Conservation (phyloP, 2,888 invertebrate genomes). For the Ophion ventricosus region DNA sequence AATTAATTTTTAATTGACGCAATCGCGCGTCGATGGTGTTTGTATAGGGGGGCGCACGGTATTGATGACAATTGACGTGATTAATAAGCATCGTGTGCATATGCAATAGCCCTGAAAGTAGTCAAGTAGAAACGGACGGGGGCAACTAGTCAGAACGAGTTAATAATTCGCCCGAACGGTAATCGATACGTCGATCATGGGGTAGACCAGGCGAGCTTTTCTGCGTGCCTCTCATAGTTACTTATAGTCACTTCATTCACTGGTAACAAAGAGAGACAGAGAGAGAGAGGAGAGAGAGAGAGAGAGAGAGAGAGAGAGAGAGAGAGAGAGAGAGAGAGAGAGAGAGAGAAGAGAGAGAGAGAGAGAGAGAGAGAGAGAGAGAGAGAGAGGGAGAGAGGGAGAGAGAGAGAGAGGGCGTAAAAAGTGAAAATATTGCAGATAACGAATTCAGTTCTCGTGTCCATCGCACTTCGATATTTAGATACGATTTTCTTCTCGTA, state of each 20-base stretch:
- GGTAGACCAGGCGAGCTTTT: slow-evolving; percentile 33
- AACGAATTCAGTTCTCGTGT: slow-evolving; percentile 14
- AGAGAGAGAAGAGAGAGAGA: slow-evolving; percentile 10
- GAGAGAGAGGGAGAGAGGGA: slow-evolving; percentile 9
- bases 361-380: background rate
- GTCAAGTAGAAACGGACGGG: slow-evolving; percentile 43
- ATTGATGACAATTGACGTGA: background rate
- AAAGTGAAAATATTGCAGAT: slow-evolving; percentile 1
- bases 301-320: too few species aligned
- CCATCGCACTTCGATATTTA: slow-evolving; percentile 31
- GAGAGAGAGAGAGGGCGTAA: background rate
- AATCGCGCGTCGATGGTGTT: background rate
- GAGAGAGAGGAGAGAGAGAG: slow-evolving; percentile 13
- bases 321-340: slow-evolving; percentile 17
- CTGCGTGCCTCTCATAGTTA: slow-evolving; percentile 19
- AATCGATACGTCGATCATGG: slow-evolving; percentile 60
- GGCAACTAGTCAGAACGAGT: slow-evolving; percentile 52
- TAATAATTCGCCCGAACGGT: slow-evolving; percentile 52
- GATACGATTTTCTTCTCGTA: slow-evolving; percentile 24
- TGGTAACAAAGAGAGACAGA: slow-evolving; percentile 9
- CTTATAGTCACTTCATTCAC: slow-evolving; percentile 57
- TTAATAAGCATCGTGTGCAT: background rate
- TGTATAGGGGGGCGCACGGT: background rate
- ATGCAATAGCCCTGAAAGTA: slow-evolving; percentile 22
- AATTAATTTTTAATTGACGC: background rate